Evolutionary conservation across 2,888 invertebrate species (phyloP).

Genomic region (Ligdia adustata): DNA sequence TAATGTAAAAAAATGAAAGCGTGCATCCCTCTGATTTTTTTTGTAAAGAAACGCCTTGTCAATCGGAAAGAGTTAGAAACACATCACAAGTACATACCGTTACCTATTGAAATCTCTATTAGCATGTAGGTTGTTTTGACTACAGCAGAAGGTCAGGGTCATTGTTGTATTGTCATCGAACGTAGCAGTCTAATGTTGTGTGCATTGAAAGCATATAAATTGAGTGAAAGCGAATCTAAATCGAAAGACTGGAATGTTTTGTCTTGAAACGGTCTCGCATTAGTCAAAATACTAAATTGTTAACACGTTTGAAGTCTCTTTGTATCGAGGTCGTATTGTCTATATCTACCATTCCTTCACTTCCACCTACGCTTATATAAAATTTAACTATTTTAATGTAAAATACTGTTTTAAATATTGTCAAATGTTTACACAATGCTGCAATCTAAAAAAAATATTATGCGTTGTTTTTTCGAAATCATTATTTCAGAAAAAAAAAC

Average conservation of each 20-base stretch:
- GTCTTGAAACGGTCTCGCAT: slow-evolving; percentile 4
- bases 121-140: slow-evolving; percentile 15
- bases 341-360: too few species aligned
- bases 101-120: slow-evolving; percentile 17
- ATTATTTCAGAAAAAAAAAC: too few species aligned
- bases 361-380: too few species aligned
- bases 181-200: too few species aligned
- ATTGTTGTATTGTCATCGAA: slow-evolving; percentile 15
- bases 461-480: too few species aligned
- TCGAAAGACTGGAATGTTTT: slow-evolving; percentile 2
- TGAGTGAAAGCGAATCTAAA: slow-evolving; percentile 16
- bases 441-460: too few species aligned
- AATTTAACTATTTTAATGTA: too few species aligned
- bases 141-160: slow-evolving; percentile 14
- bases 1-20: slow-evolving; percentile 10
- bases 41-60: slow-evolving; percentile 3
- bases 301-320: slow-evolving; percentile 1
- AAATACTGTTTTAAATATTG: too few species aligned
- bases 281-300: slow-evolving; percentile 3
- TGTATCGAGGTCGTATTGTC: too few species aligned
- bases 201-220: slow-evolving; percentile 14
- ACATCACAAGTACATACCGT: slow-evolving; percentile 16
- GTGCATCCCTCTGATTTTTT: not conserved
- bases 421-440: too few species aligned
- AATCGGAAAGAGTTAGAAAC: slow-evolving; percentile 12